Evolutionary conservation across 2,113 vertebrate species (phyloP), one percentile per base, ranked within the genome.

Genomic region (Hippoglossus stenolepis): DNA sequence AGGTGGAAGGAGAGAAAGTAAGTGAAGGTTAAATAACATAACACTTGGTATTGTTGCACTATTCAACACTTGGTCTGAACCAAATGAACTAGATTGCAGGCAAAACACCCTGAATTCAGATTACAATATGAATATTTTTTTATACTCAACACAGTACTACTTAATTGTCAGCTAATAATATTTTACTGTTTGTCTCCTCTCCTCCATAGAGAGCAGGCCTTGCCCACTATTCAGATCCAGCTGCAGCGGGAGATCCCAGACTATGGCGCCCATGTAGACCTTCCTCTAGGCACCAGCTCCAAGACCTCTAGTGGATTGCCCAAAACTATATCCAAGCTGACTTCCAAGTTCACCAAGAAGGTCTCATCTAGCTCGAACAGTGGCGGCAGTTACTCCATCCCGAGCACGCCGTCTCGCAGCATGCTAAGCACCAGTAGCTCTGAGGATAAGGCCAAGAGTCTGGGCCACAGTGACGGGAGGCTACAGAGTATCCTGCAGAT

Each of bases 151-250:
- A 49, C 45, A 53, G 20, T n/a, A 53, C 51, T 9, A 53, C 6
- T 18, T 4, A 51, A 53, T n/a, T 53, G 51, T 53, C 18, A 21
- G 20, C 5, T 40, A 24, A 43, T 65, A 24, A 49, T 47, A 43
- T 24, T 31, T 56, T 4, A 12, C 23, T 47, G 17, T 62, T 0
- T 57, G 62, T 85, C 20, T 60, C 0, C n/a, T 0, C 77, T 12
- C 60, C 57, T 31, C 67, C 23, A 83, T 90, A 99, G 98, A 92
- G 97, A 98, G 73, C 98, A 99, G 88, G 93, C 94, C 75, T 90
- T 99, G 89, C 98, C 98, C 45, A 98, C 96, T 65, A 99, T 99
- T 87, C 98, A 99, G 93, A 97, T 99, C 75, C 98, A 98, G 90
- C 87, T 99, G 18, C 97, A 98, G 86, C 94, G 97, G 20, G 98